Base-by-base conservation (phyloP, 1,140 invertebrate species). In the Drosophila jambulina region DNA sequence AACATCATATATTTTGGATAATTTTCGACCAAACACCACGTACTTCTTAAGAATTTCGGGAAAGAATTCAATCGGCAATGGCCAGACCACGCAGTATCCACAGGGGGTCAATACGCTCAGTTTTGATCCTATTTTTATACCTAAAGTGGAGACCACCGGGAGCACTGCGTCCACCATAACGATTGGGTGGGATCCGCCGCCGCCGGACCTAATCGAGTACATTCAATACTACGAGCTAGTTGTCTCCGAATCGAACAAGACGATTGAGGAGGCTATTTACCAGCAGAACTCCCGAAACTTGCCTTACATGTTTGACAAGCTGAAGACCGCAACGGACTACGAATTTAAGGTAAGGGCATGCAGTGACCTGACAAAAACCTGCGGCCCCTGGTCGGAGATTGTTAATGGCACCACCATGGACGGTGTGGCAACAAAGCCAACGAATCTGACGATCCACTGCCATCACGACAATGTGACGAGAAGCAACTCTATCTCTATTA, bases 371-470 rank as follows among this genome's bases (percentile, higher is more conserved):
- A 97, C 95, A 3, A 94, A 94, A 57, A 93, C 94, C 46, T 97
- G 97, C 92, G 96, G 96, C 7, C 94, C 95, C 21, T 96, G 95
- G 95, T 97, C 96, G 2, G 93, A 94, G 21, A 94, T 95, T 71
- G 95, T 96, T 45, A 95, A 96, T 85, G 96, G 96, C 2, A 96
- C 95, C 8, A 97, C 97, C 7, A 94, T 97, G 93, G 97, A 97
- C 92, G 96, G 96, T 64, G 71, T 93, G 93, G 63, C 96, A 94
- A 12, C 94, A 93, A 85, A 95, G 95, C 93, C 91, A 21, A 90
- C 79, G 13, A 78, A 92, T 45, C 93, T 97, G 1, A 93, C 93
- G 3, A 94, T 96, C 2, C 93, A 93, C 15, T 97, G 97, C 88
- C 93, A 94, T 68, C 95, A 94, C 80, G 95, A 96, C 75, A 95